phyloP scores from a whole-genome alignment of 1,140 invertebrate species.

The Globodera rostochiensis region DNA sequence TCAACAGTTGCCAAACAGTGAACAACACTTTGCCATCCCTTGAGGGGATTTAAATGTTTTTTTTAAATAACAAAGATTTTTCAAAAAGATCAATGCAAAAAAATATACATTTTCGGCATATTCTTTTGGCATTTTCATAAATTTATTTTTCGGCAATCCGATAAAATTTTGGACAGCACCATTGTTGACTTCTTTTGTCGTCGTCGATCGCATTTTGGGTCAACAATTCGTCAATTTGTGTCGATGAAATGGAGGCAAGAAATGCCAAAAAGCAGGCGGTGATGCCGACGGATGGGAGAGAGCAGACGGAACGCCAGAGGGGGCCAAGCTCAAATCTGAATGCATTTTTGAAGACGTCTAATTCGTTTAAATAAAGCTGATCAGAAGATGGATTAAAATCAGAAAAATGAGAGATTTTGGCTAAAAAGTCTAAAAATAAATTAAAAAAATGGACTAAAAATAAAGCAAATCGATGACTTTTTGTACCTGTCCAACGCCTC shows the following conservation, averaged over 20 bases:
- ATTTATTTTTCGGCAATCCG: background rate
- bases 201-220: background rate
- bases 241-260: conserved; percentile 7
- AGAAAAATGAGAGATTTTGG: background rate
- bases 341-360: background rate
- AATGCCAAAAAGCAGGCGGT: conserved; percentile 5
- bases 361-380: background rate
- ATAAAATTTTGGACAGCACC: background rate
- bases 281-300: background rate
- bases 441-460: background rate
- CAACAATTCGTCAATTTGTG: conserved; percentile 23
- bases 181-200: background rate
- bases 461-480: background rate
- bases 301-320: background rate
- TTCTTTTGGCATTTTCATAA: background rate
- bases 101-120: background rate
- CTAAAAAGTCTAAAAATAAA: background rate
- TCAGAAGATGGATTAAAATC: too few relatives aligned
- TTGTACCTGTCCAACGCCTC: conserved; percentile 21
- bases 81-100: background rate
- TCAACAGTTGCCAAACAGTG: background rate
- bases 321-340: background rate
- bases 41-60: background rate
- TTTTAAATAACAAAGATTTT: background rate
- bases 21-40: conserved; percentile 1